These are phyloP conservation scores for Aphelenchoides besseyi DNA, from an alignment of 1,140 invertebrate genomes.

Conservation along the genomic window DNA sequence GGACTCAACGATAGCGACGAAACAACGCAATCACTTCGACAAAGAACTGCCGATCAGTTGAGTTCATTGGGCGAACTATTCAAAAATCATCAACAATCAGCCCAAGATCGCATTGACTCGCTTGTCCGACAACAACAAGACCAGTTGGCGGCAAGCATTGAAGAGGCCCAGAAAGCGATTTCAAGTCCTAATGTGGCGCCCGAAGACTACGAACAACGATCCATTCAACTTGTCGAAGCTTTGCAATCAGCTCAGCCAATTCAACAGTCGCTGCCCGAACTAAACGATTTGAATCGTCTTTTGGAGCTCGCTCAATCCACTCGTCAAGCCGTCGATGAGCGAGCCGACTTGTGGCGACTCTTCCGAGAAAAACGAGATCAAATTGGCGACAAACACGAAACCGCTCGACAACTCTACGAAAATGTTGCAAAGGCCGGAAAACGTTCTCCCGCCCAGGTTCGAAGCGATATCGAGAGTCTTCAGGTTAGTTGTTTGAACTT, in stretches of 20 bases:
- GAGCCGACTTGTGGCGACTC: neutral
- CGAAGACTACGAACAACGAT: neutral
- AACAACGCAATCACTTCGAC: neutral
- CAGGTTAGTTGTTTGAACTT: neutral
- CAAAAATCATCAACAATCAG: neutral
- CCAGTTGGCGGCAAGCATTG: neutral
- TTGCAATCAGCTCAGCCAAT: too few relatives aligned
- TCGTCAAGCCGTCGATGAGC: neutral
- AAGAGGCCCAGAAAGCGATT: neutral
- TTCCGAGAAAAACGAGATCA: neutral
- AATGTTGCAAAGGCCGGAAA: neutral
- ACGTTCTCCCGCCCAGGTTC: neutral
- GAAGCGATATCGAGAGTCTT: neutral
- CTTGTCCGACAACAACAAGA: neutral
- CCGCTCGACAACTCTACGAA: slow-evolving; percentile 3
- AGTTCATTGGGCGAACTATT: neutral
- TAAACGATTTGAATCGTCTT: slow-evolving; percentile 8
- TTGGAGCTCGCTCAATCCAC: slow-evolving; percentile 3
- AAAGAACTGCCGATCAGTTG: neutral
- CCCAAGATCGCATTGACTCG: neutral
- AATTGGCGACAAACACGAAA: neutral
- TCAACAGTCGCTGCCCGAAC: too few relatives aligned
- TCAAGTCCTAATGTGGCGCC: neutral
- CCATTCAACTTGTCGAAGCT: too few relatives aligned
- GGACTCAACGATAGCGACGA: neutral